These are phyloP conservation scores for Drosophila neocordata DNA, from an alignment of 1,140 invertebrate species.

Conservation along the genomic window DNA sequence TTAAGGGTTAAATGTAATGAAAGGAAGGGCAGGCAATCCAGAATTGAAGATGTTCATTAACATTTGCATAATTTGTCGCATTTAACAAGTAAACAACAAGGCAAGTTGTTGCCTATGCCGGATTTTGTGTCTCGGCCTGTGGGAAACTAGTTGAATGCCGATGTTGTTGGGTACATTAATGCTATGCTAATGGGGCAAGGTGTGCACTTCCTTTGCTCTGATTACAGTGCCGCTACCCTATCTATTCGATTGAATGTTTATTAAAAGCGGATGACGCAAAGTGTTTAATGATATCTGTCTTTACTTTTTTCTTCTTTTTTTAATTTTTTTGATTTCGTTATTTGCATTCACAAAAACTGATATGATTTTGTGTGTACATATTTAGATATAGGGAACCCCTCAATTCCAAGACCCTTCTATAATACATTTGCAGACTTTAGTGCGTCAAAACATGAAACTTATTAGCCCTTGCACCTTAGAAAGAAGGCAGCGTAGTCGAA, in stretches of 20 bases:
- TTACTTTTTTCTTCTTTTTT: background rate
- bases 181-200: constrained; percentile 73
- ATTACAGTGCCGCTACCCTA: constrained; percentile 18
- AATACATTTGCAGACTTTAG: constrained; percentile 51
- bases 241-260: constrained; percentile 45
- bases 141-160: constrained; percentile 39
- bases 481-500: background rate
- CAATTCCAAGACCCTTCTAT: background rate
- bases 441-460: constrained; percentile 75
- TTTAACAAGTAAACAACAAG: constrained; percentile 76
- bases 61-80: constrained; percentile 58
- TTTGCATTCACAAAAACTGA: constrained; percentile 50
- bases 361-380: constrained; percentile 47
- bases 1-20: constrained; percentile 36
- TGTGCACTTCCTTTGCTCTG: constrained; percentile 71
- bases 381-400: constrained; percentile 27
- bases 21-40: constrained; percentile 12
- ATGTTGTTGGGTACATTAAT: constrained; percentile 68
- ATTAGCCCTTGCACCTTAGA: constrained; percentile 64
- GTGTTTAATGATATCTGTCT: constrained; percentile 1
- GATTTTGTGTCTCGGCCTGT: constrained; percentile 30
- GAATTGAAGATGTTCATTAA: constrained; percentile 44
- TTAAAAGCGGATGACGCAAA: constrained; percentile 64
- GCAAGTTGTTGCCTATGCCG: constrained; percentile 3
- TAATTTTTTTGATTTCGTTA: constrained; percentile 58